Evolutionary conservation across 2,113 vertebrate species (phyloP).

Genomic region (Amblyopsis rosae): DNA sequence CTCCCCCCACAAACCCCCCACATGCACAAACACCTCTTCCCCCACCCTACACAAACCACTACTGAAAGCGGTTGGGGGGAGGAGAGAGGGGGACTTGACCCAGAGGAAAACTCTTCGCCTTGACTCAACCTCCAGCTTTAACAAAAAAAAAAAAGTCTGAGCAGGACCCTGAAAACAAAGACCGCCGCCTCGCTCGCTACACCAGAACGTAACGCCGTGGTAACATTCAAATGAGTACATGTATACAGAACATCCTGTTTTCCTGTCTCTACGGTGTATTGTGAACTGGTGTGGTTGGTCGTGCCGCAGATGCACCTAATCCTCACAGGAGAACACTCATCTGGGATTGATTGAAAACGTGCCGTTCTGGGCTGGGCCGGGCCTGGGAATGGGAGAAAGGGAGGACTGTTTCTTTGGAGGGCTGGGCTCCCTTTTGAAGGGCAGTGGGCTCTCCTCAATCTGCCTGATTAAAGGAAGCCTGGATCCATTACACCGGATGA

Average conservation of each 20-base stretch:
- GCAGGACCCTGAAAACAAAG: constrained; percentile 12
- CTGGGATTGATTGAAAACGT: constrained; percentile 71
- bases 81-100: constrained; percentile 32
- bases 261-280: constrained; percentile 25
- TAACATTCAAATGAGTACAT: constrained; percentile 35
- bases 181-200: too few species aligned
- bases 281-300: constrained; percentile 49
- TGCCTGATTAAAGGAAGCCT: constrained; percentile 75
- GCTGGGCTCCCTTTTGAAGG: constrained; percentile 52
- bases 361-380: neutral
- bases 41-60: constrained; percentile 20
- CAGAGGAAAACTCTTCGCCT: constrained; percentile 29
- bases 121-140: constrained; percentile 21
- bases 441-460: constrained; percentile 53
- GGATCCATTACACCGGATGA: constrained; percentile 71
- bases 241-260: too few species aligned
- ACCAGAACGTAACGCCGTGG: constrained; percentile 11
- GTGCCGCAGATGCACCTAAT: constrained; percentile 72
- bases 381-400: constrained; percentile 35
- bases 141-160: neutral
- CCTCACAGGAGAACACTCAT: constrained; percentile 70
- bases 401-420: constrained; percentile 49
- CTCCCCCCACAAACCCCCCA: constrained; percentile 14
- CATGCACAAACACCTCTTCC: constrained; percentile 14
- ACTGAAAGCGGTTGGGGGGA: constrained; percentile 8